Conservation (phyloP, 2,888 invertebrate genomes). For the Drosophila seclusa region DNA sequence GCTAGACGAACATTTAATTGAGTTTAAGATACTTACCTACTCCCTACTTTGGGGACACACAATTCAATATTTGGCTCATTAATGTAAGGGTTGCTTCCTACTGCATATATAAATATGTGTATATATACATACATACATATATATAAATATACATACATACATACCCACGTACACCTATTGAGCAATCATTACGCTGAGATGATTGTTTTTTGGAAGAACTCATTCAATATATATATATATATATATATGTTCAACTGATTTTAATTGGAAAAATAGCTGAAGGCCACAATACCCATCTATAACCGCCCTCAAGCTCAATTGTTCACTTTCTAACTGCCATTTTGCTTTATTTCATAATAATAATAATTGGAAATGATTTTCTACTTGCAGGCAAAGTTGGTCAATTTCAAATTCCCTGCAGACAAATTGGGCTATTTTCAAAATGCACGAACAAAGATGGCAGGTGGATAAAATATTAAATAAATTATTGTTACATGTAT, state of each 20-base stretch:
- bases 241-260: neutral
- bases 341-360: neutral
- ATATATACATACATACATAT: neutral
- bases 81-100: slow-evolving; percentile 39
- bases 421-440: neutral
- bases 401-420: no score
- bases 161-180: neutral
- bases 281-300: neutral
- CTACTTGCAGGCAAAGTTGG: neutral
- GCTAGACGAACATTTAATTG: slow-evolving; percentile 68
- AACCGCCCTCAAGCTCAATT: neutral
- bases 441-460: neutral
- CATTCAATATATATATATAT: slow-evolving; percentile 6
- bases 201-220: slow-evolving; percentile 26
- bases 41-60: slow-evolving; percentile 35
- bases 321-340: neutral
- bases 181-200: slow-evolving; percentile 8
- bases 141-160: neutral
- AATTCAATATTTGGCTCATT: slow-evolving; percentile 66
- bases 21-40: slow-evolving; percentile 44
- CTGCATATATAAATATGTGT: slow-evolving; percentile 5
- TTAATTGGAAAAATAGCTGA: neutral
- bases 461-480: neutral
- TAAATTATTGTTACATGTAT: neutral
- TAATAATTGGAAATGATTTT: neutral